phyloP scores from a whole-genome alignment of 1,140 invertebrate species.

The Tetragonula clypearis region DNA sequence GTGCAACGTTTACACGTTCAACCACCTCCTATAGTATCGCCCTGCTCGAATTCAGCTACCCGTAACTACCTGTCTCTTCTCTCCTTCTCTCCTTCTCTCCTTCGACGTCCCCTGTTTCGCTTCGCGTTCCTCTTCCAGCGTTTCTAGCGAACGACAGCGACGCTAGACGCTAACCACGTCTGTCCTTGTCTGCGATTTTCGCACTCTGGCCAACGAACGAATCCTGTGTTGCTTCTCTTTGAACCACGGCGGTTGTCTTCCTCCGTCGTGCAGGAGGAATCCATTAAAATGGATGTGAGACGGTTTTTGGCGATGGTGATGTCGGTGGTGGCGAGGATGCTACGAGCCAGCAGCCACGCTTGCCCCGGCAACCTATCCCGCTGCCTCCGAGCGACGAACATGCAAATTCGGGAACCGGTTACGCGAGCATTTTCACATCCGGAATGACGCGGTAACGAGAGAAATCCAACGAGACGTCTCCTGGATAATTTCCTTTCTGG shows the following conservation, averaged over 20 bases:
- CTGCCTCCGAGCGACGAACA: slow-evolving; percentile 61
- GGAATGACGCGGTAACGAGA: slow-evolving; percentile 68
- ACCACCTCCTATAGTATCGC: slow-evolving; percentile 2
- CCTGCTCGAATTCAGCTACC: slow-evolving; percentile 12
- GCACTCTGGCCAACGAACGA: neutral
- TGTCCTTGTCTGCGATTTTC: slow-evolving; percentile 3
- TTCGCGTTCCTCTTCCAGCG: neutral
- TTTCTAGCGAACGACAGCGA: neutral
- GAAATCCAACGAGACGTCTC: slow-evolving; percentile 69
- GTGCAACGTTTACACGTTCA: slow-evolving; percentile 51
- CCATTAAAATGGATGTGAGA: slow-evolving; percentile 67
- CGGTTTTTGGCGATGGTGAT: slow-evolving; percentile 60
- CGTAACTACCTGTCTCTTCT: slow-evolving; percentile 7
- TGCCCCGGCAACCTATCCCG: slow-evolving; percentile 41
- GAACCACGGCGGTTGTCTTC: neutral
- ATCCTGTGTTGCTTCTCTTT: neutral
- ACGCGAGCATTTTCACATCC: slow-evolving; percentile 67
- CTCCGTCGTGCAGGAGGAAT: slow-evolving; percentile 24
- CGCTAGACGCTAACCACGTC: neutral
- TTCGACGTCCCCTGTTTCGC: neutral
- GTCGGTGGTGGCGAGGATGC: slow-evolving; percentile 22
- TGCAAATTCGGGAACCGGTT: slow-evolving; percentile 68
- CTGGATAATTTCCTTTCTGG: slow-evolving; percentile 67
- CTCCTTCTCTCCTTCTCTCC: too few species aligned
- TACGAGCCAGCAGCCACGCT: neutral